These are phyloP conservation scores for Cheilosia grossa DNA, from an alignment of 2,888 invertebrate species.

Conservation along the genomic window DNA sequence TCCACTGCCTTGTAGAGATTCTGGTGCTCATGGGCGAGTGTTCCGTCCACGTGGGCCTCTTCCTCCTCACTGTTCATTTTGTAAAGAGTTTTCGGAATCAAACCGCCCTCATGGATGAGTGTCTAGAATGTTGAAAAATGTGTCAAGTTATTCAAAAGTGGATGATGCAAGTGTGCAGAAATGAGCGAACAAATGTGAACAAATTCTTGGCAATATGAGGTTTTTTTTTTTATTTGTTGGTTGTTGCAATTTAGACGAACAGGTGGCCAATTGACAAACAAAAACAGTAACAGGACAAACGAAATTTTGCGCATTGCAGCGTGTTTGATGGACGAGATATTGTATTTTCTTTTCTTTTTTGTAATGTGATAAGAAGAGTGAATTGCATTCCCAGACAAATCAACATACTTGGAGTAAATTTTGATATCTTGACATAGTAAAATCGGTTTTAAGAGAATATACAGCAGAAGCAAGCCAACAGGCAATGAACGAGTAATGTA, in stretches of 20 bases:
- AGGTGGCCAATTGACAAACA: slow-evolving; percentile 44
- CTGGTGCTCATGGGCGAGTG: slow-evolving; percentile 79
- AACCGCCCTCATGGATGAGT: slow-evolving; percentile 92
- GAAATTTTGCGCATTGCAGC: slow-evolving; percentile 54
- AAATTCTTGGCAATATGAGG: slow-evolving; percentile 24
- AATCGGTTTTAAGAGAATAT: neutral
- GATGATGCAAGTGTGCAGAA: neutral
- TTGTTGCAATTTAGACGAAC: slow-evolving; percentile 62
- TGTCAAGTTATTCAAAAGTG: neutral
- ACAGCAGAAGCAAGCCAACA: slow-evolving; percentile 47
- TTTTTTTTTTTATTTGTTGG: slow-evolving; percentile 1
- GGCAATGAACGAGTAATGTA: slow-evolving; percentile 7
- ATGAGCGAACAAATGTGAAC: slow-evolving; percentile 39
- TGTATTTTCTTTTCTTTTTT: slow-evolving; percentile 15
- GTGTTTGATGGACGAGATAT: slow-evolving; percentile 51
- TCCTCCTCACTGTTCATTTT: slow-evolving; percentile 84
- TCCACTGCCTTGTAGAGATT: slow-evolving; percentile 82
- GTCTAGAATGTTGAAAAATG: slow-evolving; percentile 85
- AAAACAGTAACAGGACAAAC: slow-evolving; percentile 52
- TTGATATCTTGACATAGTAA: neutral
- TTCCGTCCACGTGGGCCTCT: slow-evolving; percentile 76
- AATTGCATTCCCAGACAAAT: slow-evolving; percentile 30
- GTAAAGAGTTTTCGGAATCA: slow-evolving; percentile 94
- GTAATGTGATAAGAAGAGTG: slow-evolving; percentile 52
- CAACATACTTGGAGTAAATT: neutral